phyloP scores from a whole-genome alignment of 2,797 vertebrate genomes.

The Brotogeris chrysoptera region DNA sequence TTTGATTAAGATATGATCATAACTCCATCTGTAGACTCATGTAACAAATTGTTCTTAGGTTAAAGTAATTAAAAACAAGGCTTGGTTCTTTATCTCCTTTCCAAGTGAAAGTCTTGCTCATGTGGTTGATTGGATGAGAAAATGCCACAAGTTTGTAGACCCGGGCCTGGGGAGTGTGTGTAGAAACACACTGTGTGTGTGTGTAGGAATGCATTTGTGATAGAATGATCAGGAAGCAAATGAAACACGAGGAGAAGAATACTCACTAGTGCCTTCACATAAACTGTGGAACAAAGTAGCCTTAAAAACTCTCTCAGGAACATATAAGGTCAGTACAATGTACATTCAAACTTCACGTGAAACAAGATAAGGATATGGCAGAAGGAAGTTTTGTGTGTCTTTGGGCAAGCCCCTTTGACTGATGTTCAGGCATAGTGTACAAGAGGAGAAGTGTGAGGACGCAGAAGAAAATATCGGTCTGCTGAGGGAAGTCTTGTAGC shows the following conservation, averaged over 20 bases:
- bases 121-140: neutral
- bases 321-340: neutral
- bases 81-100: neutral
- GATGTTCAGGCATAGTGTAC: neutral
- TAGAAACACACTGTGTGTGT: neutral
- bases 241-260: neutral
- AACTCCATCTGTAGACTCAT: neutral
- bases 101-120: neutral
- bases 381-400: neutral
- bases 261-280: accelerated
- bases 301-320: neutral
- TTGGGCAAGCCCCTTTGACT: neutral
- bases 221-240: neutral
- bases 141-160: neutral
- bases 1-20: neutral
- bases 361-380: neutral
- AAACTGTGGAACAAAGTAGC: neutral
- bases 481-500: neutral
- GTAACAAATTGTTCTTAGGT: neutral
- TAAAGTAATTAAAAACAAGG: neutral
- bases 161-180: neutral
- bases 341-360: neutral
- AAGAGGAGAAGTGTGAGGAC: neutral
- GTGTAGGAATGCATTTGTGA: neutral
- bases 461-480: neutral